Base-by-base conservation (phyloP, 1,140 invertebrate genomes). In the Polypedilum vanderplanki region DNA sequence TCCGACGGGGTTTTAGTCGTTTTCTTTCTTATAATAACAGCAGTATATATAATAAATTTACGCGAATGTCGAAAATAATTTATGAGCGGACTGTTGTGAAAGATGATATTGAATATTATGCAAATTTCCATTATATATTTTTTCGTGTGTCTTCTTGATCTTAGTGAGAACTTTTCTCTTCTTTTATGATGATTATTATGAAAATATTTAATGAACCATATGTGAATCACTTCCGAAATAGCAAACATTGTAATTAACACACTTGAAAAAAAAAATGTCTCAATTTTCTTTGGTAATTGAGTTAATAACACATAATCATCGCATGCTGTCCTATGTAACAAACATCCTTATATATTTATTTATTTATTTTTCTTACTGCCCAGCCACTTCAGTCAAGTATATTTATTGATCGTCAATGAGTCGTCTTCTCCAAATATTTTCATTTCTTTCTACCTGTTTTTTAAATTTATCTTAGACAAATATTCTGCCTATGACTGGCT, bases 1-100 rank as follows among this genome's bases (percentile, higher is more conserved):
- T 20, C 65, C 65, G 65, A 70, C 65, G 65, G 65, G 7, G 65
- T 70, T 70, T 70, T 70, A 5, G 17, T 70, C 17, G 46, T 57
- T 57, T 33, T 33, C 24, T 33, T 33, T 33, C 24, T 33, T 33
- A 33, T 5, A 33, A 1, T 33, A 33, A 33, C 24, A 33, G 1
- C 5, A 33, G n/a, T 33, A 5, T 33, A 33, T 33, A 33, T 33
- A 33, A 33, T 33, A 33, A 33, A 33, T 57, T 57, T n/a, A 15
- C 46, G 46, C 46, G 46, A 57, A 57, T 12, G 46, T 57, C 46
- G 46, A 57, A 57, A n/a, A 57, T 57, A 57, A 57, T 57, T 57
- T 57, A 57, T 57, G 46, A 57, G 12, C 46, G n/a, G 12, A n/a
- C 12, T 57, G 46, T 57, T 57, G n/a, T 57, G n/a, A 57, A 57